These are phyloP conservation scores for Leptopilina myrica DNA, from an alignment of 2,888 invertebrate genomes.

Conservation along the genomic window DNA sequence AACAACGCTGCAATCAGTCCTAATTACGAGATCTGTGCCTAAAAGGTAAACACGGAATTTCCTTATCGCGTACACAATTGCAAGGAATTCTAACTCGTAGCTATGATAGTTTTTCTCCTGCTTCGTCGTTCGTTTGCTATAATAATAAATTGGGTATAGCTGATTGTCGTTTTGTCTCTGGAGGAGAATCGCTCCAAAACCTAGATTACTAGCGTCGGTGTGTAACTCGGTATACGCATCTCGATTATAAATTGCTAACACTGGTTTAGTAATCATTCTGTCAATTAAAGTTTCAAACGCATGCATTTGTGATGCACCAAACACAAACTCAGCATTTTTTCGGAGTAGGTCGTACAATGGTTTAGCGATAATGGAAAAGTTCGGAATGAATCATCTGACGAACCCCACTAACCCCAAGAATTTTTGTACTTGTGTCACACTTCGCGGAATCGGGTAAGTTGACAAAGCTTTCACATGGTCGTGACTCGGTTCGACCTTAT, in stretches of 20 bases:
- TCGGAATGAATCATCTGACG: constrained; percentile 5
- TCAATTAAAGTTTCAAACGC: not conserved
- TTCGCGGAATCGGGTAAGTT: constrained; percentile 40
- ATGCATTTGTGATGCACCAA: not conserved
- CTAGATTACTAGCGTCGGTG: constrained; percentile 32
- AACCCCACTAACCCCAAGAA: not conserved
- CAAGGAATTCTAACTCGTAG: constrained; percentile 51
- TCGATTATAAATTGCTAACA: not conserved
- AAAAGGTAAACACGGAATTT: constrained; percentile 59
- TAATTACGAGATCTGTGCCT: constrained; percentile 59
- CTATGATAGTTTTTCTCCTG: constrained; percentile 46
- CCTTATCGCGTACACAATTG: constrained; percentile 47
- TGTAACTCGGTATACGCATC: constrained; percentile 42
- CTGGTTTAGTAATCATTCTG: not conserved
- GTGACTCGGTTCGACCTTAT: too few species aligned
- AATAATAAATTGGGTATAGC: constrained; percentile 51
- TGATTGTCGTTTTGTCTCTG: constrained; percentile 41
- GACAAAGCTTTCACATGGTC: constrained; percentile 11
- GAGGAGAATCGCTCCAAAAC: constrained; percentile 42
- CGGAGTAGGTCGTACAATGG: constrained; percentile 1
- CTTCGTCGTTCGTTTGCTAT: constrained; percentile 45
- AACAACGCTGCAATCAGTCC: constrained; percentile 64
- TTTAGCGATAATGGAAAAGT: constrained; percentile 24
- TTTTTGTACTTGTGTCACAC: constrained; percentile 41
- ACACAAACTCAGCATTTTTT: not conserved